Evolutionary conservation across 2,113 vertebrate genomes (phyloP), one percentile per base, ranked within the genome.

Genomic region (Perccottus glenii): DNA sequence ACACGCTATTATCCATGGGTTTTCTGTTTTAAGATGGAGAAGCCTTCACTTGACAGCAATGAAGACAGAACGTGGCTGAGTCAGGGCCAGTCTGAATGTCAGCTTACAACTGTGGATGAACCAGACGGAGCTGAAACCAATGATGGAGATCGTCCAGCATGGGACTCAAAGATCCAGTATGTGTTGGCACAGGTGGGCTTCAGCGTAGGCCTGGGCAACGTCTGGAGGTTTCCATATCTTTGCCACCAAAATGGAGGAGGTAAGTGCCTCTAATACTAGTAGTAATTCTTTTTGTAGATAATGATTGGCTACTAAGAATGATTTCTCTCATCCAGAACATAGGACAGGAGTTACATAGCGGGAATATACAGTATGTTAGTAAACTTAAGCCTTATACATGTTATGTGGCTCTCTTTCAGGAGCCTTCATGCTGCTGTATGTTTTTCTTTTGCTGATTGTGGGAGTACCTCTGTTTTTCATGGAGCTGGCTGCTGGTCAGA

Each of bases 191-290:
- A 99, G 83, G 96, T 99, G 4, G 97, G 98, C 76, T 99, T 98
- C 88, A 98, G 96, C 0, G 97, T 99, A 77, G 98, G 98, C 43
- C 89, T 99, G 6, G 98, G 98, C 10, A 99, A 99, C 0, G 96
- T 99, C 75, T 99, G 98, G 98, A 93, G 97, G 74, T 99, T 99
- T 84, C 98, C 97, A 0, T 99, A 99, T 86, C 93, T 99, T 38
- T 99, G 98, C 82, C 98, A 99, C 88, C 97, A 99, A 89, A 99
- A 99, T 0, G 98, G 98, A 87, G 98, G 98, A 88, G 98, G 98
- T 98, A 86, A 92, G 92, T 78, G 11, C 49, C 19, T 19, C 43
- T 6, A 32, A n/a, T 43, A 43, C 10, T 43, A 16, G n/a, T 10
- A n/a, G 55, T 46, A 46, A 46, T 46, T 4, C 4, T 46, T 11